Evolutionary conservation across 2,888 invertebrate species (phyloP), one percentile per base, ranked within the genome.

Genomic region (Eristalinus aeneus): DNA sequence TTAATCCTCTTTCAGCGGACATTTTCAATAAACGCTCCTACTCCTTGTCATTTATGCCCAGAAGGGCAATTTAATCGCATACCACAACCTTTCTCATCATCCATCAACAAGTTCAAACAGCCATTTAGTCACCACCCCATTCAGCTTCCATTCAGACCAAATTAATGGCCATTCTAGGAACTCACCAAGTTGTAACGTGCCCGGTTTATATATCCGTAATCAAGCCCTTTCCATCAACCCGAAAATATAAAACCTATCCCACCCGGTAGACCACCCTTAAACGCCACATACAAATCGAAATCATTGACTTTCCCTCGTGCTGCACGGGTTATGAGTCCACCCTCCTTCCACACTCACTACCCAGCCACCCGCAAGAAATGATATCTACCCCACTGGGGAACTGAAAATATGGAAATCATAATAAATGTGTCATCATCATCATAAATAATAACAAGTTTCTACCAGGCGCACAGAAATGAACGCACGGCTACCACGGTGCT

Each of bases 371-470:
- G 12, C 56, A 23, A 23, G 23, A 2, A 56, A 56, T 12, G 10
- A 56, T 20, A 56, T 23, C 22, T 23, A 10, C 9, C 23, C n/a
- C 16, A 20, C 6, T 16, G 46, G 16, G 46, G 46, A 46, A 39
- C 4, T n/a, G 16, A n/a, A 58, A 16, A 32, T 11, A 16, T 2
- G 2, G 65, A 64, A 34, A 63, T 10, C 10, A 34, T 78, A 69
- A 84, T 78, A 78, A 71, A 78, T 78, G 69, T 69, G 78, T 65
- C 79, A 75, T 72, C 79, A 76, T 80, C 73, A 84, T 74, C 74
- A 85, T 85, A 85, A 85, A 85, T 78, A 85, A 85, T 80, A 79
- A 85, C 79, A 85, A 76, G 79, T 63, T 85, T 76, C 84, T 34
- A 79, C 72, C 63, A 79, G 84, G 84, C 72, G 63, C 65, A 0